A percentile compares a stretch with the other conserved stretches of the same genome.
Conservation (phyloP, 2,797 vertebrate genomes). For the Artibeus jamaicensis region DNA sequence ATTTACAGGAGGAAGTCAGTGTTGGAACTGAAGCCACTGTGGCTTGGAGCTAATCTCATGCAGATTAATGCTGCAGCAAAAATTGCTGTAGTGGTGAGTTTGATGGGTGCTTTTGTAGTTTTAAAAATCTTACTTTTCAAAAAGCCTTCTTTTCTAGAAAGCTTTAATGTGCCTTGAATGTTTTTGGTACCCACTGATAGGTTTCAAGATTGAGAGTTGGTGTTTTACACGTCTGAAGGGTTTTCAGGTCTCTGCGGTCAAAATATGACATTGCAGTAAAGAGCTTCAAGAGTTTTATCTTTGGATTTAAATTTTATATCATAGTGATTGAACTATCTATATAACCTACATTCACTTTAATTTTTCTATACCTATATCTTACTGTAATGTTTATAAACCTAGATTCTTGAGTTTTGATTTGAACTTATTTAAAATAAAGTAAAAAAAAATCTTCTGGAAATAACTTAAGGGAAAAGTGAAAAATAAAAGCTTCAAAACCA, state of each 20-base stretch:
- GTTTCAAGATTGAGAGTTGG: conserved; percentile 17
- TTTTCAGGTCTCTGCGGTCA: conserved; percentile 21
- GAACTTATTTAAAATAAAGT: conserved; percentile 55
- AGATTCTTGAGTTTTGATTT: conserved; percentile 21
- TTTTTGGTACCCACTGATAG: background rate
- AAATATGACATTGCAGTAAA: background rate
- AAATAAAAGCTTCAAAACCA: background rate
- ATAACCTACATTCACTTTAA: background rate
- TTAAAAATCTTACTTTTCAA: background rate
- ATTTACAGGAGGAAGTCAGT: conserved; percentile 63
- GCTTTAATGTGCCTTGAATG: background rate
- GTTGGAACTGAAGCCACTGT: conserved; percentile 49
- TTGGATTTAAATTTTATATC: conserved; percentile 4
- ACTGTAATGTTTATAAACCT: background rate
- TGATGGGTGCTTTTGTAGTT: background rate
- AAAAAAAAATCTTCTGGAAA: conserved; percentile 15
- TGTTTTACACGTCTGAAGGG: background rate
- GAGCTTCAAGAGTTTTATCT: background rate
- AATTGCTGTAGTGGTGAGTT: background rate
- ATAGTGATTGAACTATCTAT: background rate
- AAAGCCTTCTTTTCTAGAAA: conserved; percentile 28
- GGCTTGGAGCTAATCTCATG: conserved; percentile 69
- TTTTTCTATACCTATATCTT: conserved; percentile 5
- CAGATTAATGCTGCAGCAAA: background rate
- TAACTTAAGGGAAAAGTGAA: conserved; percentile 70